A percentile compares a stretch with the other conserved stretches of the same genome.
These are phyloP conservation scores for Reticulitermes lucifugus DNA, from an alignment of 2,888 invertebrate genomes.

Conservation along the genomic window DNA sequence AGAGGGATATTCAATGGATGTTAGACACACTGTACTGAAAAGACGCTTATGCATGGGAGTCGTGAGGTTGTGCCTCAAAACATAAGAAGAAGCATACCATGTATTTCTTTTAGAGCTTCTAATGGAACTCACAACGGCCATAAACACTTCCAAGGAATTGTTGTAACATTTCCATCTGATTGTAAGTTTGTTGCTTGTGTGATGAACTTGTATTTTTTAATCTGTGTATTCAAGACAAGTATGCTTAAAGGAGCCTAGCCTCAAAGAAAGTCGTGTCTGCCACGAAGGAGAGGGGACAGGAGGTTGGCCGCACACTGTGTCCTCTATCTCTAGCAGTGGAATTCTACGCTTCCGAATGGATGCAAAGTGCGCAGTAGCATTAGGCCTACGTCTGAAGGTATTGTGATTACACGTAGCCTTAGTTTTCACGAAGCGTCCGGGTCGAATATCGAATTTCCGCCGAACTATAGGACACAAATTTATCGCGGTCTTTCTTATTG, in stretches of 20 bases:
- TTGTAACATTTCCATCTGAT: slow-evolving; percentile 16
- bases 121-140: slow-evolving; percentile 13
- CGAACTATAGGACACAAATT: too few species aligned
- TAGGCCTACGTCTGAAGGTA: too few species aligned
- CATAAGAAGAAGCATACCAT: not conserved
- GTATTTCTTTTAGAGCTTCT: slow-evolving; percentile 3
- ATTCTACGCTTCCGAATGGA: too few species aligned
- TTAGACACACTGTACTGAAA: not conserved
- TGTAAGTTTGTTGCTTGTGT: slow-evolving; percentile 8
- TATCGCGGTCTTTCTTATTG: too few species aligned
- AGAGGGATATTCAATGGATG: not conserved
- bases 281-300: not conserved
- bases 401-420: too few species aligned
- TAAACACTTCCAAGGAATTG: slow-evolving; percentile 12
- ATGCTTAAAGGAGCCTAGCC: not conserved
- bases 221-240: slow-evolving; percentile 13
- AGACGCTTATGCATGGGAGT: not conserved
- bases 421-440: too few species aligned
- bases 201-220: slow-evolving; percentile 16
- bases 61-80: not conserved
- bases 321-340: not conserved
- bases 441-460: too few species aligned
- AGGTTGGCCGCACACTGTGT: not conserved
- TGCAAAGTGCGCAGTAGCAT: too few species aligned
- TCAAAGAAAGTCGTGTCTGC: slow-evolving; percentile 9